Evolutionary conservation across 2,113 vertebrate genomes (phyloP).

Genomic region (Pterophyllum scalare): DNA sequence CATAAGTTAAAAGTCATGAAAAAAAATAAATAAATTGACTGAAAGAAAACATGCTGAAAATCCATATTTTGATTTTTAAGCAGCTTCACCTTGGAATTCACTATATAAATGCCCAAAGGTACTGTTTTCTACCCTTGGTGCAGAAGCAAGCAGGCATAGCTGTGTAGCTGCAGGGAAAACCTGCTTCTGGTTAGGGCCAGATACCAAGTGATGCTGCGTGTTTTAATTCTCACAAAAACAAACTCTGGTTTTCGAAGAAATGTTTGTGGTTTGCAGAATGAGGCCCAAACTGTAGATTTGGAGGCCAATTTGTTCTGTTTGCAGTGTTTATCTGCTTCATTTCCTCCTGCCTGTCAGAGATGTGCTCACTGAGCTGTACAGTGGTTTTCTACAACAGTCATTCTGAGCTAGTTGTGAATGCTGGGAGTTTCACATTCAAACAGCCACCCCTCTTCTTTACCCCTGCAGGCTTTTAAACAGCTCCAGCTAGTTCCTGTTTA

Average conservation of each 20-base stretch:
- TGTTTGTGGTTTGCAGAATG: slow-evolving; percentile 3
- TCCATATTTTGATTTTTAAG: not conserved
- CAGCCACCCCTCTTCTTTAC: not conserved
- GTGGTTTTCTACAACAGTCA: slow-evolving; percentile 22
- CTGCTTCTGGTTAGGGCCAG: not conserved
- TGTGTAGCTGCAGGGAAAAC: not conserved
- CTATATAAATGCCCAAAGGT: not conserved
- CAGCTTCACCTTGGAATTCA: not conserved
- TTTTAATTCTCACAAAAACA: slow-evolving; percentile 1
- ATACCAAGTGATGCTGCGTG: not conserved
- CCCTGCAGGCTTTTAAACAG: slow-evolving; percentile 14
- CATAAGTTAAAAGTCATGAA: no score
- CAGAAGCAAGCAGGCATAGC: not conserved
- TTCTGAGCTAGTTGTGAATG: slow-evolving; percentile 16
- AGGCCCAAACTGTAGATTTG: slow-evolving; percentile 4
- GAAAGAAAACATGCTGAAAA: not conserved
- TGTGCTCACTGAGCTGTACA: not conserved
- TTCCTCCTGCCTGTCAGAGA: slow-evolving; percentile 48
- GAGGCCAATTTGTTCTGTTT: slow-evolving; percentile 4
- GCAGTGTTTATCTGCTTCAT: slow-evolving; percentile 27
- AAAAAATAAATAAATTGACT: no score
- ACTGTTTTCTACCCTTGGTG: not conserved
- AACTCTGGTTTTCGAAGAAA: slow-evolving; percentile 11
- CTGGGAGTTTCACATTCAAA: slow-evolving; percentile 39
- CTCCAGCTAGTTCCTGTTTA: slow-evolving; percentile 65